Conservation (phyloP, 92 coral and sea anemone genomes). For the Epizoanthus fatuus region DNA sequence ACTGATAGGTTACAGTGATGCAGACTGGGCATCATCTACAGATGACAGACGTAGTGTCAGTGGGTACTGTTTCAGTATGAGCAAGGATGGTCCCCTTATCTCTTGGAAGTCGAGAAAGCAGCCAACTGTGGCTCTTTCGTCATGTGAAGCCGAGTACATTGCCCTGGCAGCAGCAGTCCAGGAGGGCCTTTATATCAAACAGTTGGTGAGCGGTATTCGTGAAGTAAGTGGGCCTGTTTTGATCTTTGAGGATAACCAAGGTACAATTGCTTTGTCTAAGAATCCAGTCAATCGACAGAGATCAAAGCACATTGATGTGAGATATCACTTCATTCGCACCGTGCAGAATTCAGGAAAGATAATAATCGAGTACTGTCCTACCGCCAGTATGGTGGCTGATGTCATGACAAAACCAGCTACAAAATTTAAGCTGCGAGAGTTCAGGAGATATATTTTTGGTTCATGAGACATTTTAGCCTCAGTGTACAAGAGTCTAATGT, state of each 20-base stretch:
- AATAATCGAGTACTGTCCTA: constrained; percentile 40
- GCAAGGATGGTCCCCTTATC: constrained; percentile 51
- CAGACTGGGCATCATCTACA: constrained; percentile 67
- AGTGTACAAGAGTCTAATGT: no score
- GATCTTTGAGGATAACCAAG: constrained; percentile 61
- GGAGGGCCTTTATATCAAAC: constrained; percentile 50
- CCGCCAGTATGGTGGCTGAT: constrained; percentile 42
- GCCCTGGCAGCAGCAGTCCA: constrained; percentile 59
- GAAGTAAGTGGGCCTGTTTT: constrained; percentile 28
- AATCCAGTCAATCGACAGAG: constrained; percentile 33
- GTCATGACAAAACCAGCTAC: constrained; percentile 44
- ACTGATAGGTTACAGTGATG: constrained; percentile 62
- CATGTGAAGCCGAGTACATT: constrained; percentile 59
- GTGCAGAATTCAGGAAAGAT: constrained; percentile 30
- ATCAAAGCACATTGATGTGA: constrained; percentile 58
- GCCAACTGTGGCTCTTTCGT: constrained; percentile 59
- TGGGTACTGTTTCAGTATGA: constrained; percentile 70
- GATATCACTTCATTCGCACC: constrained; percentile 49
- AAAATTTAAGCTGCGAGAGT: constrained; percentile 23
- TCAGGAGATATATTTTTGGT: constrained; percentile 15
- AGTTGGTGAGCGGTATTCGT: constrained; percentile 16
- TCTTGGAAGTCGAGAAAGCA: constrained; percentile 61
- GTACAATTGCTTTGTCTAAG: constrained; percentile 37
- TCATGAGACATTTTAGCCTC: constrained; percentile 2
- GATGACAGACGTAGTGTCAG: constrained; percentile 61